Base-by-base conservation (phyloP, 2,797 vertebrate species). In the Xenops minutus region DNA sequence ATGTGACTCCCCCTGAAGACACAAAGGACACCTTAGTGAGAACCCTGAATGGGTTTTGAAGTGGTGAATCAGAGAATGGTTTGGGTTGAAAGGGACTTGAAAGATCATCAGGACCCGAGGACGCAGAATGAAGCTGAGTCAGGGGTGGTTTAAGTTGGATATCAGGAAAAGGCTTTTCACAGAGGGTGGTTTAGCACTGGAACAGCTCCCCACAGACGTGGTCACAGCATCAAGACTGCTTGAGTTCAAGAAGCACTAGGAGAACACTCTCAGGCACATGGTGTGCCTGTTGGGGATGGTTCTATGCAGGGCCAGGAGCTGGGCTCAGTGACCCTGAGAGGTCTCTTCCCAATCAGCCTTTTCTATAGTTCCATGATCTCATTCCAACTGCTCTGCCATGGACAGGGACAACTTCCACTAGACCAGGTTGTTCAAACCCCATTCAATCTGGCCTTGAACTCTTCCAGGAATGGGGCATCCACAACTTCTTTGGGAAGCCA, bases 121-220 rank as follows among this genome's bases (percentile, higher is more conserved):
- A 24, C 54, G 27, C 7, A 39, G 34, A 46, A 66, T 3, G 39
- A 54, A 72, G 30, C 9, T 41, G 18, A 66, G 39, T 22, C 12
- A 9, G 10, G 5, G 19, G 15, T 51, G 6, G 52, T 20, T 72
- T 26, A 64, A 37, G 10, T 0, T 39, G 46, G 21, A 0, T 36
- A 41, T 17, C 15, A 16, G 46, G 26, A 52, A 39, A 27, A 59
- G 1, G 5, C 27, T 52, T 58, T 51, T 59, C 18, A 64, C 30
- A 64, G 39, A 37, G 5, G 8, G 15, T 52, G 18, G 23, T 0
- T 66, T 39, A 30, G 26, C 34, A 52, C 30, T 44, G 7, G 44
- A n/a, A 39, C 12, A 52, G 14, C 30, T 59, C 51, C 24, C 34
- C 59, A 54, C n/a, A 30, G 59, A 26, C 64, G 29, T 3, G 9